A percentile compares a stretch with the other conserved stretches of the same genome.
Conservation (phyloP, 1,140 invertebrate genomes). For the Hormaphis cornu region DNA sequence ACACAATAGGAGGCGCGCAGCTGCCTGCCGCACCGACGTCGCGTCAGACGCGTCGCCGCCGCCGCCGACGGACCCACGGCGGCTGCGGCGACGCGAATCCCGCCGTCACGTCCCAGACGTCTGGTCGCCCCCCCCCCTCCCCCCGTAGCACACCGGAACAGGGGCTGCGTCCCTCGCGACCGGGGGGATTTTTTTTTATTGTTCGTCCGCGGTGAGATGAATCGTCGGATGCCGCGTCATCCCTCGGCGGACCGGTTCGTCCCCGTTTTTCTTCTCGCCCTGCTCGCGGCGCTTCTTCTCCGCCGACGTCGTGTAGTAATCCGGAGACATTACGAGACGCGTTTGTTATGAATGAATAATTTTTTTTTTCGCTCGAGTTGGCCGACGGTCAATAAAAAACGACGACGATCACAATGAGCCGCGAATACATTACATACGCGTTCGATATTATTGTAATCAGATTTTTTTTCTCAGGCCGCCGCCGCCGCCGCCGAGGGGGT, state of each 20-base stretch:
- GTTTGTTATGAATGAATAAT: neutral
- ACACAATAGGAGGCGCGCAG: slow-evolving; percentile 1
- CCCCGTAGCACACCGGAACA: too few species aligned
- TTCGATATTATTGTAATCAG: neutral
- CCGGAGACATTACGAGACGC: neutral
- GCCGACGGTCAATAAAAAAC: slow-evolving; percentile 28
- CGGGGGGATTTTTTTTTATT: neutral
- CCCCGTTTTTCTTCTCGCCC: neutral
- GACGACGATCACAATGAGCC: neutral
- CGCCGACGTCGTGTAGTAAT: neutral
- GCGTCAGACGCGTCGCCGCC: neutral
- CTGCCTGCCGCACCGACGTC: neutral
- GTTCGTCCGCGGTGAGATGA: neutral
- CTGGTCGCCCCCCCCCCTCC: slow-evolving; percentile 15
- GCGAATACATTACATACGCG: neutral
- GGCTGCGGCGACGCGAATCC: neutral
- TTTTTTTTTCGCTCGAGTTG: neutral
- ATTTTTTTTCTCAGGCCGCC: slow-evolving; percentile 19
- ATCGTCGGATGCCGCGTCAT: neutral
- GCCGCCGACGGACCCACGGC: neutral
- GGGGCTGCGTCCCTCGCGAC: too few species aligned
- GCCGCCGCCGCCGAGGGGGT: slow-evolving; percentile 5
- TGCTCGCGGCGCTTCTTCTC: neutral
- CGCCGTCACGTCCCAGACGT: slow-evolving; percentile 23
- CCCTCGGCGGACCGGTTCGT: slow-evolving; percentile 19